Evolutionary conservation across 1,140 invertebrate species (phyloP), one percentile per base, ranked within the genome.

Genomic region (Macrocentrus cingulum): DNA sequence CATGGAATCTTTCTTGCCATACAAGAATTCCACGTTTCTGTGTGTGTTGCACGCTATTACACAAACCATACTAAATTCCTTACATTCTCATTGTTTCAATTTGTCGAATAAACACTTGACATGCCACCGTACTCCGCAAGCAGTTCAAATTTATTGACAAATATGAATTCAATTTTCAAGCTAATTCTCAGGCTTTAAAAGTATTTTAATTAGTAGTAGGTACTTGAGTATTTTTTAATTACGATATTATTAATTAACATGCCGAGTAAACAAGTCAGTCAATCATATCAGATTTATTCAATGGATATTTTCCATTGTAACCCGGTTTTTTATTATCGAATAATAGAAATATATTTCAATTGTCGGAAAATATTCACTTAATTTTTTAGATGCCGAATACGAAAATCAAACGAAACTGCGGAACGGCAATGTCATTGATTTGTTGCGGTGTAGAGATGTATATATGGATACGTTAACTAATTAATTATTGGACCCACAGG

Each of bases 41-140:
- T 29, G 25, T 29, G n/a, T n/a, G 25, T 29, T 5, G 53, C 53
- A 44, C 46, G 15, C 36, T 36, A 58, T 58, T 58, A 58, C 45
- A 42, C 45, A 25, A 56, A 46, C 25, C 15, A 19, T 9, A 45
- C 42, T 25, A 49, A 44, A 58, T 58, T 58, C 20, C 46, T 16
- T 2, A 46, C 41, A 58, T 58, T 41, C 56, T 25, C 9, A 49
- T 37, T 58, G 56, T 51, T 48, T 58, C 56, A 58, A 58, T 58
- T 58, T 58, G 48, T 32, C 37, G 34, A 23, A 49, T 58, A 58
- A 58, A 50, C 50, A 29, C 42, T 58, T 42, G 46, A 58, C 45
- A 58, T 58, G 51, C 39, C 48, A 50, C 34, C 34, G 9, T 36
- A 11, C 18, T 20, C 46, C 29, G 23, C 42, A 15, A 25, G 20